Evolutionary conservation across 2,113 vertebrate genomes (phyloP).

Genomic region (Microtus pennsylvanicus): DNA sequence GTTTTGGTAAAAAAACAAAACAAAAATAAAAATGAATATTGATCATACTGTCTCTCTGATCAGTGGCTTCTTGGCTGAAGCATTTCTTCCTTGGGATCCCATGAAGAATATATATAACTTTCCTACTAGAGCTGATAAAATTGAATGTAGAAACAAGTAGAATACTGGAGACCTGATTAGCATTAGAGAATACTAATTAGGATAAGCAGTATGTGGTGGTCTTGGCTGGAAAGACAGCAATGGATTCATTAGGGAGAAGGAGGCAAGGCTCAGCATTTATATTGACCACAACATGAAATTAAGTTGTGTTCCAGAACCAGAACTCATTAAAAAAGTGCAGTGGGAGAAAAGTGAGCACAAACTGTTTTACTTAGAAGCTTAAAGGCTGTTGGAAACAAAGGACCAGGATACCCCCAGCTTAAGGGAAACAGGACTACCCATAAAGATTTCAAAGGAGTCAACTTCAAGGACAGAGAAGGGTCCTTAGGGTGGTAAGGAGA

Average conservation of each 20-base stretch:
- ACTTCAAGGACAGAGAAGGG: slow-evolving; percentile 75
- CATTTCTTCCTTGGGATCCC: slow-evolving; percentile 61
- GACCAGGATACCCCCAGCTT: slow-evolving; percentile 49
- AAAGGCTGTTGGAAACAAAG: slow-evolving; percentile 61
- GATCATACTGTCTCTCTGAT: slow-evolving; percentile 37
- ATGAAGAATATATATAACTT: slow-evolving; percentile 68
- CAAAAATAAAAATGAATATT: background rate
- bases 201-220: slow-evolving; percentile 56
- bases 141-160: slow-evolving; percentile 70
- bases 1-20: background rate
- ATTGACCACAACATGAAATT: slow-evolving; percentile 69
- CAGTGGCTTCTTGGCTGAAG: slow-evolving; percentile 61
- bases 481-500: slow-evolving; percentile 73
- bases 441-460: slow-evolving; percentile 77
- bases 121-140: slow-evolving; percentile 65
- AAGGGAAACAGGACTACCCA: slow-evolving; percentile 53
- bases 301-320: slow-evolving; percentile 57
- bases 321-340: slow-evolving; percentile 70
- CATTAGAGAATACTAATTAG: slow-evolving; percentile 74
- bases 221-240: slow-evolving; percentile 66
- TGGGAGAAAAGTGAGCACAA: slow-evolving; percentile 44
- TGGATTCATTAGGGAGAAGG: slow-evolving; percentile 65
- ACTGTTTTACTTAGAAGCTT: slow-evolving; percentile 54
- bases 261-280: slow-evolving; percentile 66
- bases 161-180: slow-evolving; percentile 74